Base-by-base conservation (phyloP, 2,888 invertebrate species). In the Diloba caeruleocephala region DNA sequence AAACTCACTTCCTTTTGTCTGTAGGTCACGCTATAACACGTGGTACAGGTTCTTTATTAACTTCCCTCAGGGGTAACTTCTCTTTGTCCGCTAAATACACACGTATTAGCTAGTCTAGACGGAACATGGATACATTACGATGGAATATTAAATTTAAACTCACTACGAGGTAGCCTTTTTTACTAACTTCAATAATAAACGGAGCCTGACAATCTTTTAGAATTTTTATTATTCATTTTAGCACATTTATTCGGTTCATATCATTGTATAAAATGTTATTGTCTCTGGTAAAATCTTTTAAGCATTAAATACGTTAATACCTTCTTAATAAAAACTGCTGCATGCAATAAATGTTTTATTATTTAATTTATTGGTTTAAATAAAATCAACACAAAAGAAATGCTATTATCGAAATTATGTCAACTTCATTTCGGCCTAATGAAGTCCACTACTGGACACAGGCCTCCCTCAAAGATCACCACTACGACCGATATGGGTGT, bases 91-190 rank as follows among this genome's bases (percentile, higher is more conserved):
- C 21, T 59, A 43, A 51, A 44, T 45, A 55, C 28, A 51, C 43
- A 61, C 14, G 53, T 37, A 56, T 57, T 65, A 55, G 21, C 33
- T 28, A 69, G 73, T 68, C 63, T 68, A 74, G 65, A 70, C 60
- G 52, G 28, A 49, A 38, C 38, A 61, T 58, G 49, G 64, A 57
- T 57, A 54, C 57, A 59, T 57, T 58, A 57, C 48, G 9, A 50
- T 38, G 33, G 42, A 65, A 69, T 60, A 67, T 46, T 64, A 56
- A 34, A 62, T 69, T 58, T 41, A 28, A 57, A 59, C 60, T 55
- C 39, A 29, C 46, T 39, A 48, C 31, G 39, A 45, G 38, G 34
- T 38, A 21, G 33, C 21, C 38, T 57, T 58, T 62, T 69, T 54
- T 56, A 54, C 13, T 19, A 61, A 43, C 29, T 48, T 48, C 41